A percentile compares a stretch with the other conserved stretches of the same genome.
phyloP scores from a whole-genome alignment of 2,113 vertebrate genomes.

The Catagonus wagneri region DNA sequence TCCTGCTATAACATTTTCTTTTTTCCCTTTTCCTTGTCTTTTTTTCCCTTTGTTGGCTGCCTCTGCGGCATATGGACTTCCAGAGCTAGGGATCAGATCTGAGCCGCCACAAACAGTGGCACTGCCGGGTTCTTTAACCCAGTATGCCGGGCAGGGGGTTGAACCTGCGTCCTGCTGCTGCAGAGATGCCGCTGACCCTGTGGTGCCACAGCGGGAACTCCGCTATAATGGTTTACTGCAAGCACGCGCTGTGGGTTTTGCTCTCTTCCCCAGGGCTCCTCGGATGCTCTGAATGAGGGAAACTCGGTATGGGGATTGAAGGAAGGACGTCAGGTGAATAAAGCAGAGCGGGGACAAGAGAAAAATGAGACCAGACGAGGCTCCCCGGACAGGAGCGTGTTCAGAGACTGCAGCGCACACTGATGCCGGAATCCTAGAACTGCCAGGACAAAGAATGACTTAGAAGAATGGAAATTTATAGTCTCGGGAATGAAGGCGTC shows the following conservation, averaged over 20 bases:
- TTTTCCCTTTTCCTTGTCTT: no score
- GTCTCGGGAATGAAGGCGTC: neutral
- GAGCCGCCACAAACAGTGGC: no score
- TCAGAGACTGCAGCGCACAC: rapidly evolving
- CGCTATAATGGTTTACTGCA: rapidly evolving
- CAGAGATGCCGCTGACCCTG: no score
- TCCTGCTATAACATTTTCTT: neutral
- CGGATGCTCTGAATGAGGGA: neutral
- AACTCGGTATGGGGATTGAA: neutral
- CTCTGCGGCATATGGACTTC: no score
- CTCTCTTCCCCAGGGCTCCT: neutral
- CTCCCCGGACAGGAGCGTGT: rapidly evolving
- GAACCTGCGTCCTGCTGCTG: no score
- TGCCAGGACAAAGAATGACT: no score
- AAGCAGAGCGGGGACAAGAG: neutral
- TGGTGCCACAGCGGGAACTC: no score
- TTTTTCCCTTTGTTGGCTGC: no score
- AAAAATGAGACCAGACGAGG: rapidly evolving
- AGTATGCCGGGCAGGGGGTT: no score
- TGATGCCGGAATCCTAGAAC: rapidly evolving
- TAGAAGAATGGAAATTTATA: neutral
- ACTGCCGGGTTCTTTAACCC: no score
- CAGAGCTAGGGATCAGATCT: no score
- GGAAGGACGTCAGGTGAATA: neutral
- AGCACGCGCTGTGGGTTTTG: neutral